Conservation (phyloP, 2,888 invertebrate species). For the Platycheirus rosarum region DNA sequence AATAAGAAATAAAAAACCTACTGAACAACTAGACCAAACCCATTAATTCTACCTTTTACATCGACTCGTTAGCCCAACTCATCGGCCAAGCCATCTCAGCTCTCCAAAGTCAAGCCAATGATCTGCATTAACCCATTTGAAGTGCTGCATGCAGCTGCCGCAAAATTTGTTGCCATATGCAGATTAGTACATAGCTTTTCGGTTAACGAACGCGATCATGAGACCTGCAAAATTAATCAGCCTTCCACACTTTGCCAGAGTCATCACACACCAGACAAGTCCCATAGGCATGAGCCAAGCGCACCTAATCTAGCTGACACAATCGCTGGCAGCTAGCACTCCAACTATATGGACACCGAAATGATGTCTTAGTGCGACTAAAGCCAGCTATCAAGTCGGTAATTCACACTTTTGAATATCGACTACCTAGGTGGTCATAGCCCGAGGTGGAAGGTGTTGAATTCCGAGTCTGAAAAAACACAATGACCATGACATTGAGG, state of each 20-base stretch:
- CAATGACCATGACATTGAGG: constrained; percentile 68
- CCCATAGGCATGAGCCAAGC: constrained; percentile 21
- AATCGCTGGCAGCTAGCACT: constrained; percentile 29
- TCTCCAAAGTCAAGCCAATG: constrained; percentile 43
- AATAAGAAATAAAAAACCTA: constrained; percentile 11
- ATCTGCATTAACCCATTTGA: constrained; percentile 59
- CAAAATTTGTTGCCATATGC: constrained; percentile 67
- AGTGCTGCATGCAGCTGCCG: constrained; percentile 58
- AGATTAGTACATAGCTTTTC: constrained; percentile 71
- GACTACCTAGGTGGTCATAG: constrained; percentile 68
- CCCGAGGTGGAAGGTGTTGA: constrained; percentile 64
- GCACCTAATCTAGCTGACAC: constrained; percentile 63
- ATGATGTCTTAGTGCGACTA: constrained; percentile 49
- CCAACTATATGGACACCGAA: neutral
- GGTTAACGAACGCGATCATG: constrained; percentile 71
- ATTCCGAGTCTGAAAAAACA: constrained; percentile 37
- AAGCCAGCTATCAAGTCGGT: constrained; percentile 45
- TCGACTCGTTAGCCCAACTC: constrained; percentile 28
- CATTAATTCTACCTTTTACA: constrained; percentile 56
- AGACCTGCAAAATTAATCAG: constrained; percentile 65
- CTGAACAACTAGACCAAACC: constrained; percentile 13
- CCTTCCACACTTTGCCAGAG: constrained; percentile 45
- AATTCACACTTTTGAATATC: constrained; percentile 66
- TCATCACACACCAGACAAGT: constrained; percentile 18
- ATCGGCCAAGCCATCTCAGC: constrained; percentile 34